phyloP scores from a whole-genome alignment of 2,797 vertebrate genomes.

The Prunella strophiata region DNA sequence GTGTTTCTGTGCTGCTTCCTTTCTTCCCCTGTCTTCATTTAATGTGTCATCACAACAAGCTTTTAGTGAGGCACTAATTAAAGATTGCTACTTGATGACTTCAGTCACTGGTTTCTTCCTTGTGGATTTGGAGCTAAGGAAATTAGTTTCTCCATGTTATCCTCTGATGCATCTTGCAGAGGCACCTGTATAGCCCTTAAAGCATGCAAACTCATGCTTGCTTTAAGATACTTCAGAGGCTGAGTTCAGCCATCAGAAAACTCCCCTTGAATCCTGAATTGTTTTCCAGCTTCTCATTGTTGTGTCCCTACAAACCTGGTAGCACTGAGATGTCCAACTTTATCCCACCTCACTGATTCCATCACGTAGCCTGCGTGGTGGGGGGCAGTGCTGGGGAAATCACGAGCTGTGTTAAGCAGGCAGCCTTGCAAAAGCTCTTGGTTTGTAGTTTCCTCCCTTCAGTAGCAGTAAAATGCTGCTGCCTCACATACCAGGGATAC shows the following conservation, averaged over 20 bases:
- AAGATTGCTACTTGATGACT: background rate
- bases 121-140: background rate
- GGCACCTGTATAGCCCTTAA: background rate
- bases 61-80: background rate
- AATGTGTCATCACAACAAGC: background rate
- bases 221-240: background rate
- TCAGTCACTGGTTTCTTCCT: background rate
- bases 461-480: conserved; percentile 40
- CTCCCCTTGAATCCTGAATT: background rate
- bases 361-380: accelerated
- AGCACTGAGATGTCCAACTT: background rate
- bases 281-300: background rate
- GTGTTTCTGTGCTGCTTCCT: background rate
- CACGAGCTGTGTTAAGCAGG: background rate
- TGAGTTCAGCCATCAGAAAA: background rate
- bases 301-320: background rate
- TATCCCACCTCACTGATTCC: background rate
- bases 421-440: background rate
- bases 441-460: conserved; percentile 25
- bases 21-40: background rate
- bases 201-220: background rate
- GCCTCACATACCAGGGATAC: conserved; percentile 42
- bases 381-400: background rate
- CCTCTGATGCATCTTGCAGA: background rate
- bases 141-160: background rate